Base-by-base conservation (phyloP, 1,140 invertebrate species). In the Nomia melanderi region DNA sequence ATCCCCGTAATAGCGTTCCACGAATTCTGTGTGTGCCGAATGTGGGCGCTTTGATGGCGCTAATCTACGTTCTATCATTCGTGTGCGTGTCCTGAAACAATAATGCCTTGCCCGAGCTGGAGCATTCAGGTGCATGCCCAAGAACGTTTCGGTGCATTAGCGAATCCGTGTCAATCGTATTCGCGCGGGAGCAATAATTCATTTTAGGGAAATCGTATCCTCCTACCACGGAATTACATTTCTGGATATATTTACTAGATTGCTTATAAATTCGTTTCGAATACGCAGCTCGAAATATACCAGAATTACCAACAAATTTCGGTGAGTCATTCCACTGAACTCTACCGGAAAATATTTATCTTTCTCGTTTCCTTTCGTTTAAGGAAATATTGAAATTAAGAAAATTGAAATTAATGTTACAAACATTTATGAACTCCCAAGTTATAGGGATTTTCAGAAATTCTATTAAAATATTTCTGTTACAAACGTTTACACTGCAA, bases 51-150 rank as follows among this genome's bases (percentile, higher is more conserved):
- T 63, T 72, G 59, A 63, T 53, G 59, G 62, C 20, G 31, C 41
- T 63, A 63, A 72, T 72, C 60, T 72, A 29, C 9, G 12, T 72
- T n/a, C 31, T 50, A 29, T 36, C 70, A 63, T 53, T 44, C 59
- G 23, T 20, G 12, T 36, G 23, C 41, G 59, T 53, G 59, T 36
- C 23, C 44, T 29, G 31, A 9, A 64, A 64, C 59, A 53, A 63
- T 72, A 72, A 72, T 53, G 25, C 59, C 31, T 17, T 17, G n/a
- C 23, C 5, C 1, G n/a, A 3, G 4, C 29, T 27, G 57, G 23
- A 25, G 11, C 41, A 50, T 63, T 63, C 23, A 14, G 31, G 6
- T 47, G 31, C 59, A 36, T 63, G 41, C 36, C 8, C 57, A 23
- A 72, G 31, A 39, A 14, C 29, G 17, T 20, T 63, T 36, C 41